phyloP scores from a whole-genome alignment of 2,888 invertebrate genomes.

The Drosophila paranaensis region DNA sequence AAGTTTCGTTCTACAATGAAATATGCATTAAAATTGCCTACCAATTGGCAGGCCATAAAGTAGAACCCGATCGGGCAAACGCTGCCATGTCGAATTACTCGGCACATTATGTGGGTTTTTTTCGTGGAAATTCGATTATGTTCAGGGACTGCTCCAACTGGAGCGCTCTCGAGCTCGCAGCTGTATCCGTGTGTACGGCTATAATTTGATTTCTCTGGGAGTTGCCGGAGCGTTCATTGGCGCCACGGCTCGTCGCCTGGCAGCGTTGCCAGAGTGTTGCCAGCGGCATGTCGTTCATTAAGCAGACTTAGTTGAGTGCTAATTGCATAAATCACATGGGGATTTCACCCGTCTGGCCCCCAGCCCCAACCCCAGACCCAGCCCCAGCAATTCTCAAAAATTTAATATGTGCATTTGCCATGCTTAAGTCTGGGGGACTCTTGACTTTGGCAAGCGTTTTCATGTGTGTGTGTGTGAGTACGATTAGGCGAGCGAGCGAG shows the following conservation, averaged over 20 bases:
- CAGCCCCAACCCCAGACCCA: background rate
- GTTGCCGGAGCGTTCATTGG: conserved; percentile 52
- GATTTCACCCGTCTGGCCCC: conserved; percentile 69
- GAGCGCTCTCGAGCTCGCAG: conserved; percentile 2
- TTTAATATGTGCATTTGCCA: conserved; percentile 25
- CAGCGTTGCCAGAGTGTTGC: conserved; percentile 36
- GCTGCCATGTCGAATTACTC: conserved; percentile 61
- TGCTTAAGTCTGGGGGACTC: conserved; percentile 1
- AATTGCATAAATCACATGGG: conserved; percentile 79
- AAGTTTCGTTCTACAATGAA: conserved; percentile 64
- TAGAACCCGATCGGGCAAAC: conserved; percentile 47
- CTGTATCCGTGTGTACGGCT: conserved; percentile 26
- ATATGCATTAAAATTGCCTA: conserved; percentile 75
- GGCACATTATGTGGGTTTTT: conserved; percentile 44
- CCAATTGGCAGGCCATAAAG: conserved; percentile 65
- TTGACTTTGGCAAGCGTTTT: conserved; percentile 55
- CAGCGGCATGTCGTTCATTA: conserved; percentile 70
- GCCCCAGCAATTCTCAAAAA: conserved; percentile 18
- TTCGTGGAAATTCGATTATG: conserved; percentile 52
- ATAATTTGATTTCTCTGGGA: conserved; percentile 56
- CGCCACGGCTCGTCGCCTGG: conserved; percentile 53
- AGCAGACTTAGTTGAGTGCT: conserved; percentile 75
- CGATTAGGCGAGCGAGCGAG: conserved; percentile 28
- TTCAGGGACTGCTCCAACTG: conserved; percentile 21
- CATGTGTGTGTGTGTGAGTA: conserved; percentile 32